phyloP scores from a whole-genome alignment of 1,140 invertebrate genomes.

The Habropoda laboriosa region DNA sequence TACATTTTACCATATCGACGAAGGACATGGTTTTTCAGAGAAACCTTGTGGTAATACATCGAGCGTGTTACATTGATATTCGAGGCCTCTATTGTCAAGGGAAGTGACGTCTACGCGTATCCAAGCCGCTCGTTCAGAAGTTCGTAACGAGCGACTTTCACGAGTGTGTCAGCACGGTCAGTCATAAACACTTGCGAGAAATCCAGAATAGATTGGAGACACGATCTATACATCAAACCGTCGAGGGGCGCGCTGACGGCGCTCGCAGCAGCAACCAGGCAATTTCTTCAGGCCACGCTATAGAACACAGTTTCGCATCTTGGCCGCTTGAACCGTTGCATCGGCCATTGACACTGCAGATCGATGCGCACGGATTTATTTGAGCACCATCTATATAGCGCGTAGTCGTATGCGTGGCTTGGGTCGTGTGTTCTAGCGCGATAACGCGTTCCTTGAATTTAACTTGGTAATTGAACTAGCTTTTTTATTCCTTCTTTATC shows the following conservation, averaged over 20 bases:
- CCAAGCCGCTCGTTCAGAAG: conserved; percentile 1
- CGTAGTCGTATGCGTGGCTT: neutral
- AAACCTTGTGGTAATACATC: neutral
- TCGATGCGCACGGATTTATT: conserved; percentile 70
- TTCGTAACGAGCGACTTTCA: conserved; percentile 29
- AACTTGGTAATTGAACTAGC: conserved; percentile 25
- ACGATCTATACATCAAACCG: neutral
- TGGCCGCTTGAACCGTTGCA: conserved; percentile 41
- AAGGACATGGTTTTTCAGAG: neutral
- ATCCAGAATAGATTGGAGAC: conserved; percentile 45
- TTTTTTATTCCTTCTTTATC: neutral
- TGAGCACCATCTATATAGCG: conserved; percentile 29
- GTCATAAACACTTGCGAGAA: conserved; percentile 22
- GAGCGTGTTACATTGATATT: conserved; percentile 1
- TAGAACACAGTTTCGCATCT: conserved; percentile 47
- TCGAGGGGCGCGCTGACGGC: neutral
- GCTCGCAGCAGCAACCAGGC: neutral
- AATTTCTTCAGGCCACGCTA: conserved; percentile 24
- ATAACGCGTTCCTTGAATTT: conserved; percentile 10
- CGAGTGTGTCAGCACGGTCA: conserved; percentile 4
- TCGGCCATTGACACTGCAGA: conserved; percentile 68
- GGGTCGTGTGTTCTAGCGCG: too few species aligned
- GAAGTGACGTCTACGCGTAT: conserved; percentile 21
- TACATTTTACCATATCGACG: neutral
- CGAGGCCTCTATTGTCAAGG: conserved; percentile 16